phyloP scores from a whole-genome alignment of 2,797 vertebrate species.

The Ciconia nigra region DNA sequence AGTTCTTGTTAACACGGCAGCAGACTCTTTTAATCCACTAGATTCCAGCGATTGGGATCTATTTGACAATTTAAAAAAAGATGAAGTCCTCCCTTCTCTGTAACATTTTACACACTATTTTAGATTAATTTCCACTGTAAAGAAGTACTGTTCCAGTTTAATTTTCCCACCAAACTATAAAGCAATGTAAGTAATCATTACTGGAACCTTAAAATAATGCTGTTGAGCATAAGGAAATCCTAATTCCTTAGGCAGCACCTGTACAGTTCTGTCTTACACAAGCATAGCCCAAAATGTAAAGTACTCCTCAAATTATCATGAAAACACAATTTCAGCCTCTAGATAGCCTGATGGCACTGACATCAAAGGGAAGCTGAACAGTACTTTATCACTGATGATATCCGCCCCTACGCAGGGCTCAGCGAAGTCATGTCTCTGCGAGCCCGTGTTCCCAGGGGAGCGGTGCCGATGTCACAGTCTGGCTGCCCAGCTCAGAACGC shows the following conservation, averaged over 20 bases:
- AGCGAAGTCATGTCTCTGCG: accelerated
- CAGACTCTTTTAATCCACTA: not conserved
- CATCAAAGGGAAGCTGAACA: not conserved
- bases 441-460: not conserved
- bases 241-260: not conserved
- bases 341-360: not conserved
- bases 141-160: not conserved
- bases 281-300: not conserved
- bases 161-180: not conserved
- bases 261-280: not conserved
- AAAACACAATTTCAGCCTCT: not conserved
- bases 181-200: not conserved
- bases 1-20: not conserved
- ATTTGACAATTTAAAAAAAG: not conserved
- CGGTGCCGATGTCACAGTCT: slow-evolving; percentile 46
- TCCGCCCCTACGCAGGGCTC: not conserved
- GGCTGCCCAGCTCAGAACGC: accelerated
- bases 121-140: not conserved
- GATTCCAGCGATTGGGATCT: not conserved
- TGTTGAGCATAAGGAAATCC: not conserved
- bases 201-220: not conserved
- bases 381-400: accelerated
- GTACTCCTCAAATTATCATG: not conserved
- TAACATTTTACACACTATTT: not conserved
- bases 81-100: not conserved